Evolutionary conservation across 2,797 vertebrate genomes (phyloP), one percentile per base, ranked within the genome.

Genomic region (Micrastur ruficollis): DNA sequence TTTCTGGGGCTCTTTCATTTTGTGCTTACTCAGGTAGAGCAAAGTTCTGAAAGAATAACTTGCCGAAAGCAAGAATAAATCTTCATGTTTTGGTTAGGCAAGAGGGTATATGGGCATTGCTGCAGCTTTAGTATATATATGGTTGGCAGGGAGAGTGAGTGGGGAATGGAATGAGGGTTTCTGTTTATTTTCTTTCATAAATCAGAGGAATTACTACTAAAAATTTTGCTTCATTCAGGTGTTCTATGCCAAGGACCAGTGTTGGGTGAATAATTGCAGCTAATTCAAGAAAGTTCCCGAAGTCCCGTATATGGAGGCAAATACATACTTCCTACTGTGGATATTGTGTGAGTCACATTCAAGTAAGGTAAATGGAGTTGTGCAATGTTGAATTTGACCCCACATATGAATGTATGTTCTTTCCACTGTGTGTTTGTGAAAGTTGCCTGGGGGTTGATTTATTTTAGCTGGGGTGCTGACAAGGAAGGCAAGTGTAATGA

Each of bases 401-500:
- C 63, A 53, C 15, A 23, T 18, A 81, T 13, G 73, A 79, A 46
- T 59, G 44, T 55, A 31, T 9, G 2, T 78, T 84, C 66, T 95
- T 89, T 61, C 58, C 65, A 62, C 66, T 81, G 56, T n/a, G 46
- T 79, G 80, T 79, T 58, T 75, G 73, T 76, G 73, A 73, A 78
- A 91, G 56, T 74, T 82, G 75, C 61, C 88, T 94, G 50, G 38
- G 58, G 58, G 38, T 59, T 95, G 62, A 62, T 92, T 86, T 84
- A 83, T 91, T 95, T 95, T 91, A 95, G 55, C 62, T 89, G 68
- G 66, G 83, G 56, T 87, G 67, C 82, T 92, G 93, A 92, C 93
- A 96, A 67, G 88, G 89, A 92, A 96, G 50, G 85, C 49, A 93
- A 92, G 72, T 90, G 71, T 81, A 94, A 94, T 94, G 74, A 84